Evolutionary conservation across 2,113 vertebrate species (phyloP).

Genomic region (Megaceryle maxima): DNA sequence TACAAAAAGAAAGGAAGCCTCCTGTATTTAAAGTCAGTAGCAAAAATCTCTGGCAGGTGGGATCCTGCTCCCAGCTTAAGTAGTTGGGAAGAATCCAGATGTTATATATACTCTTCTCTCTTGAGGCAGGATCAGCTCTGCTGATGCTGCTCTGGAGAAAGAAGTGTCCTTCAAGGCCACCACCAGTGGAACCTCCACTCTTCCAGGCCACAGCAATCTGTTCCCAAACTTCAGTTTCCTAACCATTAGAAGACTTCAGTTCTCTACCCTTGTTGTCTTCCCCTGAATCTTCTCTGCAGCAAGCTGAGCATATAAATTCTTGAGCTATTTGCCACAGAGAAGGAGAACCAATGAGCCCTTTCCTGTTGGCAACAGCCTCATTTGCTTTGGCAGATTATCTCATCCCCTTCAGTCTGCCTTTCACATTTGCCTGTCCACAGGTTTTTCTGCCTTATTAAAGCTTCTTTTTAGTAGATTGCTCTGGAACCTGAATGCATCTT

Average conservation of each 20-base stretch:
- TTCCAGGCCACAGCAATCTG: not conserved
- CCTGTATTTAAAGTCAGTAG: not conserved
- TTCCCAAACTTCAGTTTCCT: not conserved
- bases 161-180: not conserved
- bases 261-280: not conserved
- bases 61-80: not conserved
- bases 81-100: not conserved
- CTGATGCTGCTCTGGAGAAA: not conserved
- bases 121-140: not conserved
- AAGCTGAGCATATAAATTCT: not conserved
- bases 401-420: not conserved
- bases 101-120: not conserved
- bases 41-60: not conserved
- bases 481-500: not conserved
- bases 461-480: not conserved
- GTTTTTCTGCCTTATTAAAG: not conserved
- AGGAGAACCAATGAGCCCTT: not conserved
- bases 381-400: not conserved
- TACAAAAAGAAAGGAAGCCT: not conserved
- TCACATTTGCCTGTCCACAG: not conserved
- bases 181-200: not conserved
- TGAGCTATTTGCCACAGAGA: not conserved
- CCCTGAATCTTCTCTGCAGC: not conserved
- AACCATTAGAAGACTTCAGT: not conserved
- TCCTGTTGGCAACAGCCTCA: not conserved